phyloP scores from a whole-genome alignment of 2,797 vertebrate species.

The Mormyrus hasselquistii region DNA sequence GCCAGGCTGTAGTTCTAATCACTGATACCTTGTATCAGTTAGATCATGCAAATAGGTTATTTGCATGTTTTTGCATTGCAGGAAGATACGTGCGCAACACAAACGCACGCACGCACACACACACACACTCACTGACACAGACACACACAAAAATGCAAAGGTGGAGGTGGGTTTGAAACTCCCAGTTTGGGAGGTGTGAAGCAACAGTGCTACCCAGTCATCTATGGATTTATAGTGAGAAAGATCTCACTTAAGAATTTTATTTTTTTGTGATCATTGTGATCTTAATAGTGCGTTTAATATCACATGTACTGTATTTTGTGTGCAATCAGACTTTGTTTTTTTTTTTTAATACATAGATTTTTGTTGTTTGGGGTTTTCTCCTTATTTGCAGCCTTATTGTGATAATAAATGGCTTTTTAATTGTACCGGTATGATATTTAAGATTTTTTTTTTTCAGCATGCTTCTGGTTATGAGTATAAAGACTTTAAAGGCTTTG shows the following conservation, averaged over 20 bases:
- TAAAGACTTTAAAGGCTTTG: not conserved
- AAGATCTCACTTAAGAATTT: not conserved
- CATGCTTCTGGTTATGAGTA: not conserved
- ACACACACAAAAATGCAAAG: not conserved
- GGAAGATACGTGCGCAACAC: not conserved
- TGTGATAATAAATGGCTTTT: not conserved
- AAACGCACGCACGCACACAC: not conserved
- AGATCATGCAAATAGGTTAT: not conserved
- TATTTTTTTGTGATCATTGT: not conserved
- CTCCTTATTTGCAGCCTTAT: not conserved
- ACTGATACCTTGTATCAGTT: not conserved
- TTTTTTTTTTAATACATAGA: not conserved
- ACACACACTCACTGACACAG: not conserved
- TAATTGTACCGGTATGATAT: not conserved
- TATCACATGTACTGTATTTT: not conserved
- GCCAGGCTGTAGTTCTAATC: not conserved
- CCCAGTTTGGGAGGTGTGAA: not conserved
- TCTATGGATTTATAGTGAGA: not conserved
- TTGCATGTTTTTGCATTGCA: not conserved
- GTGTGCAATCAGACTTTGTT: not conserved
- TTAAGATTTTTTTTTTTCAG: not conserved
- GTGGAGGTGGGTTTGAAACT: not conserved
- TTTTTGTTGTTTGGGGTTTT: not conserved
- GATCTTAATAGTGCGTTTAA: not conserved
- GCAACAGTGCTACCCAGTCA: not conserved